These are phyloP conservation scores for Pelochelys cantorii DNA, from an alignment of 2,797 vertebrate genomes.

Conservation along the genomic window DNA sequence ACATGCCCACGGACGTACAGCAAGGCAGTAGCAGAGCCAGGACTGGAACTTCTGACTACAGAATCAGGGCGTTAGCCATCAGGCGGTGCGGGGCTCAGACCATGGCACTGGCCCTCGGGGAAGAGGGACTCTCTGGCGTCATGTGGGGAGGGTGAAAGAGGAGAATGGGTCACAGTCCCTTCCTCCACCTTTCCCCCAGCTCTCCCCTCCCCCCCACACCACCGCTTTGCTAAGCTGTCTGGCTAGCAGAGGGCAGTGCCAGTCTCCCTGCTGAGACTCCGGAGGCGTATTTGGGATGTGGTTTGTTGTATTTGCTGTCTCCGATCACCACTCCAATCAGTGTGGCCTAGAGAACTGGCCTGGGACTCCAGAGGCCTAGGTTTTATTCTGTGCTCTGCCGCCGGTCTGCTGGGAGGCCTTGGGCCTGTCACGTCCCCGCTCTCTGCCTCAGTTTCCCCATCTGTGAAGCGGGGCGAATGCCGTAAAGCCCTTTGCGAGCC, in stretches of 20 bases:
- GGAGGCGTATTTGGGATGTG: background rate
- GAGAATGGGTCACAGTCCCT: too few species aligned
- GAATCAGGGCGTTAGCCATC: background rate
- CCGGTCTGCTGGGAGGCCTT: background rate
- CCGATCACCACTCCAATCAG: background rate
- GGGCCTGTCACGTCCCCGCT: background rate
- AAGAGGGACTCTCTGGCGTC: background rate
- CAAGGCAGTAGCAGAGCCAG: background rate
- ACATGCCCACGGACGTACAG: background rate
- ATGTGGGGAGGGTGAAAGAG: too few species aligned
- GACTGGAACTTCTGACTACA: background rate
- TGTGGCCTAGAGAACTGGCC: background rate
- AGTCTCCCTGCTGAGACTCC: background rate
- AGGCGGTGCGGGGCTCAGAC: background rate
- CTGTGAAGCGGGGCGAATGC: background rate
- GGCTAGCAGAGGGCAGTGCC: too few species aligned
- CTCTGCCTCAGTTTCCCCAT: background rate
- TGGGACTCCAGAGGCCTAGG: background rate
- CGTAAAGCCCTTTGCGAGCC: background rate
- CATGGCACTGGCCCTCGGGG: background rate
- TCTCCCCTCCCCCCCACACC: background rate
- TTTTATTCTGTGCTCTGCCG: background rate
- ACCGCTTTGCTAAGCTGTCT: background rate
- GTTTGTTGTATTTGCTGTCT: background rate
- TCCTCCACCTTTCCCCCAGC: accelerated